phyloP scores from a whole-genome alignment of 2,113 vertebrate genomes.

The Embiotoca jacksoni region DNA sequence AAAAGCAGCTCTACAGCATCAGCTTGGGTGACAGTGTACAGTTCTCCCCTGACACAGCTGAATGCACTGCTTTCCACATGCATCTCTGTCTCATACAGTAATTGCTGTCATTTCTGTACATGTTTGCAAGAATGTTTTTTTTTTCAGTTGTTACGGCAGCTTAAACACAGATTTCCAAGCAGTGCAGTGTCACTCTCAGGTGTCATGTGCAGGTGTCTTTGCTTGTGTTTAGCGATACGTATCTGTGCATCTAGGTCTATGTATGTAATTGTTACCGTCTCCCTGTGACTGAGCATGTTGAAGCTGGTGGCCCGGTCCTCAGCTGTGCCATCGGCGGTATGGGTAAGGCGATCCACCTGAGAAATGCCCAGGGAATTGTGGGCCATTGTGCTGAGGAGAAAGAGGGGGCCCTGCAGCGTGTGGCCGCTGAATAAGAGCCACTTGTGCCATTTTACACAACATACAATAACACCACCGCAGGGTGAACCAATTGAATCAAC shows the following conservation, averaged over 20 bases:
- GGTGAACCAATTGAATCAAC: slow-evolving; percentile 65
- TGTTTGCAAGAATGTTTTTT: slow-evolving; percentile 12
- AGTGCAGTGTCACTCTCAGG: not conserved
- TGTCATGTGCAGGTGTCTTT: not conserved
- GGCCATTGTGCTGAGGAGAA: slow-evolving; percentile 75
- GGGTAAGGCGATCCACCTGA: slow-evolving; percentile 83
- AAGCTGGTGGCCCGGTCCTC: slow-evolving; percentile 44
- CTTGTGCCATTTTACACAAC: slow-evolving; percentile 79
- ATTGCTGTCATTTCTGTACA: slow-evolving; percentile 46
- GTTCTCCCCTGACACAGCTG: slow-evolving; percentile 53
- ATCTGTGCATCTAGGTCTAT: slow-evolving; percentile 20
- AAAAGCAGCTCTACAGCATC: slow-evolving; percentile 45
- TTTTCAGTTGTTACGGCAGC: slow-evolving; percentile 45
- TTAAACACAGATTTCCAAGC: slow-evolving; percentile 16
- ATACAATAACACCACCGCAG: slow-evolving; percentile 71
- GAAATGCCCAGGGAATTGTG: slow-evolving; percentile 82
- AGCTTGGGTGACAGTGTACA: slow-evolving; percentile 68
- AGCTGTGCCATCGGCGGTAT: slow-evolving; percentile 64
- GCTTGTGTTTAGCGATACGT: not conserved
- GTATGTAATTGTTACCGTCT: slow-evolving; percentile 44
- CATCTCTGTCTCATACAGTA: slow-evolving; percentile 26
- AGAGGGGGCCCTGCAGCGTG: slow-evolving; percentile 78
- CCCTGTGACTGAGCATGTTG: slow-evolving; percentile 47
- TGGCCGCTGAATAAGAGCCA: slow-evolving; percentile 82
- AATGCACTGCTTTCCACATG: slow-evolving; percentile 35